Evolutionary conservation across 2,113 vertebrate genomes (phyloP).

Genomic region (Salvator merianae): DNA sequence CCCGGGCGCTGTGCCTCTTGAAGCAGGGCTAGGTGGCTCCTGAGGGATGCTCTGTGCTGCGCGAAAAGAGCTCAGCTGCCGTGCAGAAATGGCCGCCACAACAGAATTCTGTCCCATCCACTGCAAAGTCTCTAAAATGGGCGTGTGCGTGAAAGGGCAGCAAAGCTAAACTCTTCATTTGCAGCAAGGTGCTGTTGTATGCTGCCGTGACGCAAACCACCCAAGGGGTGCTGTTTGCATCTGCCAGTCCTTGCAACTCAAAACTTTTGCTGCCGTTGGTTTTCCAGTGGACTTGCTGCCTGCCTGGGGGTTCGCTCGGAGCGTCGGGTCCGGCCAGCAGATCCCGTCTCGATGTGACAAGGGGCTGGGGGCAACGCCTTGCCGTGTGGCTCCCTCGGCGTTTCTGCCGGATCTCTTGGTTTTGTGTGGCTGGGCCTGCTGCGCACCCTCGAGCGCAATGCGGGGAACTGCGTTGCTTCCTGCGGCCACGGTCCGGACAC

Average conservation of each 20-base stretch:
- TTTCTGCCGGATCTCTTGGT: not conserved
- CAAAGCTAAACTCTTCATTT: not conserved
- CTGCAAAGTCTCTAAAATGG: not conserved
- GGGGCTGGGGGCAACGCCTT: not conserved
- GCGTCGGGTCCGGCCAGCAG: no score
- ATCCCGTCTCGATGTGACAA: not conserved
- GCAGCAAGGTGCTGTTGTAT: not conserved
- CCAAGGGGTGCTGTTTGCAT: not conserved
- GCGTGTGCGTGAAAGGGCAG: no score
- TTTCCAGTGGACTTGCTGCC: not conserved
- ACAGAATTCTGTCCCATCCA: not conserved
- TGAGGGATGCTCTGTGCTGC: no score
- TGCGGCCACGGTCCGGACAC: slow-evolving; percentile 4
- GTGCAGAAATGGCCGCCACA: not conserved
- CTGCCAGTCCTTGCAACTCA: slow-evolving; percentile 35
- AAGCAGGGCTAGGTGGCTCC: no score
- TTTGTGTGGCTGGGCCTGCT: not conserved
- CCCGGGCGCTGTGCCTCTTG: not conserved
- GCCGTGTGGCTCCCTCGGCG: not conserved
- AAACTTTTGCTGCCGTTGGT: slow-evolving; percentile 42
- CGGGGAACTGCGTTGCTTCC: not conserved
- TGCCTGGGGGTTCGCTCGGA: not conserved
- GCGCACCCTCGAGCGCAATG: not conserved
- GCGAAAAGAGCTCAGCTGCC: not conserved
- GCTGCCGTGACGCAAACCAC: no score